Evolutionary conservation across 2,797 vertebrate species (phyloP).

Genomic region (Microctenopoma stevenorrisi): DNA sequence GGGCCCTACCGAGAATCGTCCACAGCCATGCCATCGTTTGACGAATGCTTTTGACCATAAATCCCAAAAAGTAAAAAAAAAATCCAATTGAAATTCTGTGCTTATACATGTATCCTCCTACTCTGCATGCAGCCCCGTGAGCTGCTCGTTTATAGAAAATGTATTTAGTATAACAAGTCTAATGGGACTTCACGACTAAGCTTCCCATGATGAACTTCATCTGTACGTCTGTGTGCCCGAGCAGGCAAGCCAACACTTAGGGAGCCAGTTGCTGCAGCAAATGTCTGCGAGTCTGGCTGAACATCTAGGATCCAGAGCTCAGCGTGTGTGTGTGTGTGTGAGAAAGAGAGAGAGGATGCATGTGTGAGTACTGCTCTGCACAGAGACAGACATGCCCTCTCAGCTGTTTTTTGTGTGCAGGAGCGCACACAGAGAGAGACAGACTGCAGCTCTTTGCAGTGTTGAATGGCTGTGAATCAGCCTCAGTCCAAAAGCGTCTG

Average conservation of each 20-base stretch:
- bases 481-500: constrained; percentile 6
- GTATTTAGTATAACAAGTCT: constrained; percentile 10
- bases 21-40: background rate
- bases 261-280: constrained; percentile 52
- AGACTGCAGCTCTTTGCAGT: constrained; percentile 35
- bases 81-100: too few relatives aligned
- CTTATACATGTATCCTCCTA: background rate
- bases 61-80: constrained; percentile 4
- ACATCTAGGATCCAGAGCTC: constrained; percentile 37
- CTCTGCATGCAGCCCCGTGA: constrained; percentile 15
- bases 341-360: too few relatives aligned
- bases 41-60: background rate
- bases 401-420: constrained; percentile 65
- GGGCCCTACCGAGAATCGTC: constrained; percentile 7
- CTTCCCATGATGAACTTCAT: constrained; percentile 49
- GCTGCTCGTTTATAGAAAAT: constrained; percentile 56
- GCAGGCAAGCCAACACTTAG: constrained; percentile 39
- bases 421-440: constrained; percentile 24
- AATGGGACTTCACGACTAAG: constrained; percentile 49
- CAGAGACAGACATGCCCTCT: constrained; percentile 61
- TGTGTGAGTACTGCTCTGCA: constrained; percentile 27
- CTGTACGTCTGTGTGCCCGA: constrained; percentile 25
- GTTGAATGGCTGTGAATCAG: constrained; percentile 21
- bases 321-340: background rate
- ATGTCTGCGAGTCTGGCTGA: constrained; percentile 52